phyloP scores from a whole-genome alignment of 2,888 invertebrate species.

The Amblyjoppa proteus region DNA sequence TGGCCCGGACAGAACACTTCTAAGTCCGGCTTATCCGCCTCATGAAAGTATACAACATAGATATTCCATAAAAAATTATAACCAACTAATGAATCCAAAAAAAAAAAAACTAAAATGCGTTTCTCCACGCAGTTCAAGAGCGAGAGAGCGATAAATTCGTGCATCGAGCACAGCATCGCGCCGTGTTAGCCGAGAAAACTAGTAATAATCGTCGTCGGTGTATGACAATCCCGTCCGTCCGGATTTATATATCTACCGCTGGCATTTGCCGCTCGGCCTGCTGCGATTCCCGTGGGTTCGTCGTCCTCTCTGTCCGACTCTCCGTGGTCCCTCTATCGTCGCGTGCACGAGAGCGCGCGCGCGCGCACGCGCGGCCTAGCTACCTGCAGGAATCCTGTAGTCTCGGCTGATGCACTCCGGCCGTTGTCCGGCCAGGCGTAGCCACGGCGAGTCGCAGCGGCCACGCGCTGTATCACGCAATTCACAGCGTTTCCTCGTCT shows the following conservation, averaged over 20 bases:
- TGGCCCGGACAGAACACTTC: too few species aligned
- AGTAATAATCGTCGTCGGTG: not conserved
- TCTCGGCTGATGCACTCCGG: conserved; percentile 45
- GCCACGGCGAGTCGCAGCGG: not conserved
- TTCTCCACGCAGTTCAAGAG: not conserved
- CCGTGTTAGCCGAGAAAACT: not conserved
- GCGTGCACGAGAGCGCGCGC: conserved; percentile 25
- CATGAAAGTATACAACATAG: too few species aligned
- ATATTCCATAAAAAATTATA: too few species aligned
- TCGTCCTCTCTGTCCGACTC: conserved; percentile 43
- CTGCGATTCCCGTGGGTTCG: conserved; percentile 49
- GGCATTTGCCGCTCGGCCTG: conserved; percentile 16
- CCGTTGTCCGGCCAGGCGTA: conserved; percentile 2
- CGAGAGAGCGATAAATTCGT: not conserved
- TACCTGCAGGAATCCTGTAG: conserved; percentile 46
- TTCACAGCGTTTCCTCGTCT: not conserved
- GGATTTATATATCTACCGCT: not conserved
- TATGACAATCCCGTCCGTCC: conserved; percentile 1
- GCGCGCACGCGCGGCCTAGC: not conserved
- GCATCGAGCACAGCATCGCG: not conserved
- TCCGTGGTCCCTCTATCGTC: conserved; percentile 24
- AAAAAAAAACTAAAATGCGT: not conserved
- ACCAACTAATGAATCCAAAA: not conserved
- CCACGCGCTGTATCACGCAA: conserved; percentile 37
- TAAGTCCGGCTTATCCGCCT: too few species aligned